These are phyloP conservation scores for Hirtodrosophila trivittata DNA, from an alignment of 2,888 invertebrate species.

Conservation along the genomic window DNA sequence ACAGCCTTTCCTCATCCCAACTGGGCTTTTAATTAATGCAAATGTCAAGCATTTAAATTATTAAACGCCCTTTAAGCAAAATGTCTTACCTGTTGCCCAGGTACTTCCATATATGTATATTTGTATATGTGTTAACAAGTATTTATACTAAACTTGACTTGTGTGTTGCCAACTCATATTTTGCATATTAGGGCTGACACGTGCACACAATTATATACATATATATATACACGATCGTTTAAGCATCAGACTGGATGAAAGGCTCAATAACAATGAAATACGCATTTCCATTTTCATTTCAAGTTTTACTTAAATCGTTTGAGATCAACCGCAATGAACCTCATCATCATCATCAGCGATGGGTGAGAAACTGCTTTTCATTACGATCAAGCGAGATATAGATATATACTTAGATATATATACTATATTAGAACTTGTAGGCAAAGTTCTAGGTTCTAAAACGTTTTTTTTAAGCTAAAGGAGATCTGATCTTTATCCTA, in stretches of 20 bases:
- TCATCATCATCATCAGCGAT: not conserved
- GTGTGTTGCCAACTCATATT: slow-evolving; percentile 23
- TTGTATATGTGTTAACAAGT: not conserved
- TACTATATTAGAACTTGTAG: too few species aligned
- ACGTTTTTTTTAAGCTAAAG: too few species aligned
- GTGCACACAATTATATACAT: slow-evolving; percentile 39
- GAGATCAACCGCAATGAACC: not conserved
- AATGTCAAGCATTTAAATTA: slow-evolving; percentile 38
- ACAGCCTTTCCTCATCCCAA: slow-evolving; percentile 6
- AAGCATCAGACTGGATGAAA: slow-evolving; percentile 9
- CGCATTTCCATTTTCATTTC: slow-evolving; percentile 13
- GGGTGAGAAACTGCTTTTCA: too few species aligned
- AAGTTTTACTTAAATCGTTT: slow-evolving; percentile 4
- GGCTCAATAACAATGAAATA: not conserved
- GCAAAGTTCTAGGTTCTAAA: too few species aligned
- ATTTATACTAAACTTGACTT: slow-evolving; percentile 6
- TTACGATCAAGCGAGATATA: too few species aligned
- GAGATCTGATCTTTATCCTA: too few species aligned
- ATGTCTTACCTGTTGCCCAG: not conserved
- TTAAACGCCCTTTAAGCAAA: slow-evolving; percentile 44
- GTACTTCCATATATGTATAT: not conserved
- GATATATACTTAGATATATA: too few species aligned
- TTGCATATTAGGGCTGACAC: slow-evolving; percentile 42
- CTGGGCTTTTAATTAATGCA: slow-evolving; percentile 35
- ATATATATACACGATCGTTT: not conserved